Evolutionary conservation across 1,140 invertebrate genomes (phyloP).

Genomic region (Ylistrum balloti): DNA sequence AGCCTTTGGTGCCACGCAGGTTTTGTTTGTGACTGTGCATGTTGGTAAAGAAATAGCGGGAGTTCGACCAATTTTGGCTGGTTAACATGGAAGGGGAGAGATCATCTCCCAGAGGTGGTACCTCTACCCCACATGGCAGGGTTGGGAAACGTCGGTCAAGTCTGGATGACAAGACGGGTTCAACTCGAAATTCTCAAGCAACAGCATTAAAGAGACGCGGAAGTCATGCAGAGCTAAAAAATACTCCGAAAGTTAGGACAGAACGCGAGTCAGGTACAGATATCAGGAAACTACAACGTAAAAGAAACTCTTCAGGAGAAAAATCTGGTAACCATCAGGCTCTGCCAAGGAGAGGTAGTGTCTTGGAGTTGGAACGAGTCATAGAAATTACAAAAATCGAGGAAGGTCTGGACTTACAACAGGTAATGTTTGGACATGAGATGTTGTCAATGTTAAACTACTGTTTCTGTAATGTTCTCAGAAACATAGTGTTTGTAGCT

Average conservation of each 20-base stretch:
- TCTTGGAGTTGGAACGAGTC: neutral
- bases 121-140: neutral
- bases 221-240: neutral
- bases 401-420: constrained; percentile 29
- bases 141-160: neutral
- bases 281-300: neutral
- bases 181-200: neutral
- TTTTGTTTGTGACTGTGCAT: constrained; percentile 26
- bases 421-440: neutral
- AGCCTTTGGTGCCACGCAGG: neutral
- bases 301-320: constrained; percentile 16
- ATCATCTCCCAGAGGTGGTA: neutral
- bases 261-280: constrained; percentile 9
- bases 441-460: no score
- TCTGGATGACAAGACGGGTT: neutral
- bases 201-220: neutral
- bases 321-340: neutral
- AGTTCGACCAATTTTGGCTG: neutral
- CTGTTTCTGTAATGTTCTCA: no score
- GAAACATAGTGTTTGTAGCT: no score
- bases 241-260: neutral
- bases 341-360: neutral
- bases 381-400: neutral
- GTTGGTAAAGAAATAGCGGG: neutral
- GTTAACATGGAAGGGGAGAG: neutral